Evolutionary conservation across 2,797 vertebrate species (phyloP), one percentile per base, ranked within the genome.

Genomic region (Lutjanus argentimaculatus): DNA sequence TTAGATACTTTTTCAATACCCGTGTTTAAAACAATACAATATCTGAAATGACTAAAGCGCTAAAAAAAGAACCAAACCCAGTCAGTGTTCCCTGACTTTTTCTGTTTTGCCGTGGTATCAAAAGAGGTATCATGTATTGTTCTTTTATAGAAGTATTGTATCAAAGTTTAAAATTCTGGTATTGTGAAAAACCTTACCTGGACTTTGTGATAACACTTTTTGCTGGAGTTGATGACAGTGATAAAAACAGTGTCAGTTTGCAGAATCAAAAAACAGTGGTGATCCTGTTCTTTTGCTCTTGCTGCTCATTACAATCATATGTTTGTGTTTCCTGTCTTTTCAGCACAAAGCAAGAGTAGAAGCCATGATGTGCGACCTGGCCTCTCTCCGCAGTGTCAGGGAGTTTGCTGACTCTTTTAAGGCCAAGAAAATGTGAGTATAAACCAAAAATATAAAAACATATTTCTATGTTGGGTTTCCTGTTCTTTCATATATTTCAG

Each of bases 281-380:
- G 30, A 74, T 10, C 14, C 7, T 46, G 7, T 49, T 56, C 7
- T 5, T 45, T 53, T 68, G 22, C 62, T 74, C 30, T 45, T 36
- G 46, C 40, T 65, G 12, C 22, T 10, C 17, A 6, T 61, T 55
- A 71, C 42, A 75, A 1, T 30, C 0, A 0, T 43, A 5, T 7
- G 57, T 58, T 61, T 79, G 1, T 80, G 55, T 74, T 83, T 77
- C 83, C 11, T 91, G 25, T 90, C 61, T 87, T 58, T 43, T 21
- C 92, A 99, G 99, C 97, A 97, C 90, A 99, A 99, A 97, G 98
- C 99, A 76, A 96, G 96, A 89, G 97, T 98, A 42, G 98, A 99
- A 91, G 96, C 96, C 87, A 97, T 99, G 96, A 95, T 95, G 94
- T 96, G 99, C 85, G 97, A 99, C 94, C 95, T 99, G 70, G 95